Conservation (phyloP, 1,140 invertebrate genomes). For the Aleiodes sp. region DNA sequence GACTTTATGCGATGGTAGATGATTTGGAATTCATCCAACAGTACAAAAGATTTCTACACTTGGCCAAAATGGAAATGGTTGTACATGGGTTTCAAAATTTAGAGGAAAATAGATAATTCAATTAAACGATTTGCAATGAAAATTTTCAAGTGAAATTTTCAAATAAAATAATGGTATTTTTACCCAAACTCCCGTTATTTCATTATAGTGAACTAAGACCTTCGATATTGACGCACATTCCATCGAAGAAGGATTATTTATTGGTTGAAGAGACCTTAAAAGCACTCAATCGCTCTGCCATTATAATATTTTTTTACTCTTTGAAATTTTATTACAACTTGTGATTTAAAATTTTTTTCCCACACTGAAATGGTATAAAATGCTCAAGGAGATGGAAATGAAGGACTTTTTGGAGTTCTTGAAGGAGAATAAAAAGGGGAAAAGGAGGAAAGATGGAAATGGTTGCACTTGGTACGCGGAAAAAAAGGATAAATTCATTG, state of each 20-base stretch:
- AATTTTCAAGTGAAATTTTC: no score
- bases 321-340: no score
- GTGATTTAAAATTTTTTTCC: neutral
- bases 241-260: constrained; percentile 8
- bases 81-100: constrained; percentile 33
- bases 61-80: constrained; percentile 1
- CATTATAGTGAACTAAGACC: constrained; percentile 49
- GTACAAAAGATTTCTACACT: neutral
- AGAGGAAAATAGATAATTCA: no score
- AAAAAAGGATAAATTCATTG: constrained; percentile 54
- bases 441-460: constrained; percentile 3
- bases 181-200: no score
- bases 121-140: no score
- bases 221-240: constrained; percentile 41
- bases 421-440: constrained; percentile 5
- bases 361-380: neutral
- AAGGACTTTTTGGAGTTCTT: neutral
- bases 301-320: no score
- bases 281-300: no score
- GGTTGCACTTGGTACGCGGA: constrained; percentile 14
- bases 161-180: no score
- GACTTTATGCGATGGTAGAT: constrained; percentile 20
- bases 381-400: neutral
- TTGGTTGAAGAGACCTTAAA: neutral
- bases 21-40: constrained; percentile 29